Conservation (phyloP, 2,888 invertebrate species). For the Thysanoteuthis rhombus region DNA sequence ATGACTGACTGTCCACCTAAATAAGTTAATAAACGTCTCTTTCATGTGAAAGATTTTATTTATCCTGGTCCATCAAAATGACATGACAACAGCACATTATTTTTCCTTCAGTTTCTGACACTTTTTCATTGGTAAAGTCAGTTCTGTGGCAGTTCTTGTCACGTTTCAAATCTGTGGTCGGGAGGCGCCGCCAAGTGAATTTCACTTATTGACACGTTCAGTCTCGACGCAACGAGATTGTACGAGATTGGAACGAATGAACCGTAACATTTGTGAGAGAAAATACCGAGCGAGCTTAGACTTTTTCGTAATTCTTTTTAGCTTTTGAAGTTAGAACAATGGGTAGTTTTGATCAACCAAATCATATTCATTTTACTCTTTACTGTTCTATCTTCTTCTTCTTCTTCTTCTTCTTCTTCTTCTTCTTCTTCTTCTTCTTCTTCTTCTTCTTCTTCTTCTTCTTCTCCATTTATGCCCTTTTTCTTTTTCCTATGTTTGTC, state of each 20-base stretch:
- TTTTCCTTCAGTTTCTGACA: not conserved
- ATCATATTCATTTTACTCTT: not conserved
- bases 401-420: not conserved
- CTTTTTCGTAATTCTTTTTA: not conserved
- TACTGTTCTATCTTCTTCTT: not conserved
- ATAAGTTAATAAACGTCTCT: too few relatives aligned
- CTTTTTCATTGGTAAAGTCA: not conserved
- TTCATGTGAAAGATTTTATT: too few relatives aligned
- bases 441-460: too few relatives aligned
- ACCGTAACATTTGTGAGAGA: not conserved
- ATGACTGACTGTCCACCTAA: too few relatives aligned
- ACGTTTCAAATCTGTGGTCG: not conserved
- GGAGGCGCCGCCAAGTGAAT: not conserved
- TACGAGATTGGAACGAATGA: not conserved
- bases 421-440: not conserved
- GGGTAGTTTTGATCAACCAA: too few relatives aligned
- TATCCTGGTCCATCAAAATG: too few relatives aligned
- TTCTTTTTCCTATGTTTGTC: too few relatives aligned
- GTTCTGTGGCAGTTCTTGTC: not conserved
- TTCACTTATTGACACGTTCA: not conserved
- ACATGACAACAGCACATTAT: too few relatives aligned
- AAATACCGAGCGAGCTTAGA: not conserved
- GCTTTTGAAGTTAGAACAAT: too few relatives aligned
- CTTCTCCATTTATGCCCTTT: too few relatives aligned
- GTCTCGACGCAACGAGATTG: not conserved